Base-by-base conservation (phyloP, 2,888 invertebrate species). In the Synergus laeviventris region DNA sequence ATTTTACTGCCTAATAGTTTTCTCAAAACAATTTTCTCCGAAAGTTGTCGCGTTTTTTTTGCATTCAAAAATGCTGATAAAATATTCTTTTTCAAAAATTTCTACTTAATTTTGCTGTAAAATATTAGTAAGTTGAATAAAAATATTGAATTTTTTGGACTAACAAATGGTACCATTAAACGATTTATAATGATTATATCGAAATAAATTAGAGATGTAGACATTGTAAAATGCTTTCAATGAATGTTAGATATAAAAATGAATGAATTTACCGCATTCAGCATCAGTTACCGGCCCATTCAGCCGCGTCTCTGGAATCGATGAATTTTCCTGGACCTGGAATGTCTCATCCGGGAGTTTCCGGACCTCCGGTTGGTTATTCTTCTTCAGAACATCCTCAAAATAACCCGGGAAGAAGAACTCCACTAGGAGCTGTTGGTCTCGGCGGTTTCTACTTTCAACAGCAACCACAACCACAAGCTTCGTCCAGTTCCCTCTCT, bases 371-470 rank as follows among this genome's bases (percentile, higher is more conserved):
- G 39, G 91, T 91, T 77, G 90, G 92, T 9, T 89, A 91, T 61
- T 91, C 91, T 74, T 88, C 92, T 0, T 90, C 89, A 42, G 93
- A 93, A 82, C 92, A 92, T 82, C 90, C 91, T 11, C 92, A 92
- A 81, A 87, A 84, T 42, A 91, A 92, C 21, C 93, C 93, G 12
- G 94, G 93, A 4, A 87, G 96, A 83, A 92, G 97, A 86, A 97
- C 97, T 49, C 97, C 97, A 38, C 91, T 97, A 75, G 96, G 97
- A 14, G 95, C 96, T 8, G 96, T 97, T 36, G 96, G 96, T 18
- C 92, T 97, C 39, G 96, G 97, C 36, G 96, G 96, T n/a, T 97
- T 96, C 91, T 97, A 96, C 91, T 96, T 96, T 90, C 96, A 96
- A 89, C 92, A 92, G 54, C 93, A 93, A 88, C 94, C 81, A 87